phyloP scores from a whole-genome alignment of 2,797 vertebrate species.

The Aphelocoma californica region DNA sequence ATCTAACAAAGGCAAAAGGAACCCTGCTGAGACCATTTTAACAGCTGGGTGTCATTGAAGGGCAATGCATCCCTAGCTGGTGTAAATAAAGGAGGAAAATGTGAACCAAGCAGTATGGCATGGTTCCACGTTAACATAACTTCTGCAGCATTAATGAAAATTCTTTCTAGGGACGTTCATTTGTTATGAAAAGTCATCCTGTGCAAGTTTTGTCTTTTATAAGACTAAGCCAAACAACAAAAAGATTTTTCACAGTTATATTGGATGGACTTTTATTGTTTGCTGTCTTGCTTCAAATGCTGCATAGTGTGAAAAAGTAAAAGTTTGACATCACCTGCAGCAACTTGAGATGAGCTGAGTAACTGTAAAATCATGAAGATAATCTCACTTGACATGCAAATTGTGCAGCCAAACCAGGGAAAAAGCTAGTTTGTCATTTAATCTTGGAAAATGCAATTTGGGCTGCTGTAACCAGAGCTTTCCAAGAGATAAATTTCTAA shows the following conservation, averaged over 20 bases:
- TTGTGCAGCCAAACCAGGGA: conserved; percentile 2
- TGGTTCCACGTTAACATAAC: neutral
- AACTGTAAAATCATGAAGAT: conserved; percentile 32
- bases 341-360: neutral
- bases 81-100: neutral
- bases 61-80: neutral
- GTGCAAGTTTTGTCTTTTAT: neutral
- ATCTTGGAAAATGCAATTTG: conserved; percentile 42
- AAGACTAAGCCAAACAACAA: neutral
- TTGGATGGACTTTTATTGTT: neutral
- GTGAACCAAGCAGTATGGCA: fast-evolving
- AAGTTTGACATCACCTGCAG: neutral
- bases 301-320: neutral
- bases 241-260: neutral
- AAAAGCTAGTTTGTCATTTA: conserved; percentile 37
- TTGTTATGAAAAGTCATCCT: neutral
- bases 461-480: neutral
- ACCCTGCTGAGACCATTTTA: neutral
- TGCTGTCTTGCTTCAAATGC: neutral
- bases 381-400: conserved; percentile 52
- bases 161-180: neutral
- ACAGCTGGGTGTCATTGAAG: neutral
- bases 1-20: neutral
- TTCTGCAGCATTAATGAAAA: neutral
- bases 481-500: conserved; percentile 32